Base-by-base conservation (phyloP, 2,113 vertebrate genomes). In the Perccottus glenii region DNA sequence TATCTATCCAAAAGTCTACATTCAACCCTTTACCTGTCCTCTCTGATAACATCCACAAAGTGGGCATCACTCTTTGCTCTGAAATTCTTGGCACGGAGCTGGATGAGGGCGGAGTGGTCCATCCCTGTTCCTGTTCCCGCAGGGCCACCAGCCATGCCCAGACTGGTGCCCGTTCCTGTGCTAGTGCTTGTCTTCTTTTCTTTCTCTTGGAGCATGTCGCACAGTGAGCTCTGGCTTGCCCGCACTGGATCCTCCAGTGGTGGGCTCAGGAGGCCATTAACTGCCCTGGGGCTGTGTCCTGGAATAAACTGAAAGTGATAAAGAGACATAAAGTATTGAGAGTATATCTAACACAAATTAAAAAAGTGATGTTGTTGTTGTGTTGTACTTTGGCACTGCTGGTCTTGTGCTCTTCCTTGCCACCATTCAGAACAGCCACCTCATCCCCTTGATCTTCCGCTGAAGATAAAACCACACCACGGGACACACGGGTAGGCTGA, bases 31-130 rank as follows among this genome's bases (percentile, higher is more conserved):
- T 84, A 99, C 98, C 97, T 96, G 92, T 98, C 96, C 75, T 98
- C 96, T 87, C 96, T 96, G 84, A 99, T 98, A 60, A 98, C 97
- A 32, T 99, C 97, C 56, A 99, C 98, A 73, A 99, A 99, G 78
- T 99, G 96, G 50, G 89, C 96, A 1, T 99, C 97, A 0, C 95
- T 99, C 87, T 96, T 97, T 80, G 97, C 94, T 53, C 95, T 76
- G 87, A 96, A 96, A 79, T 96, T 97, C 87, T 98, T 98, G 90
- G 94, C 95, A 64, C 96, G 93, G 63, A 99, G 85, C 0, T 96
- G 98, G 67, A 99, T 96, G 45, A 99, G 94, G 16, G 96, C 95
- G 0, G 97, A 96, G 51, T 96, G 96, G 55, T 99, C 96, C 92
- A 97, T 92, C 47, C 90, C 73, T 3, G 78, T 64, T 9, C 88